Evolutionary conservation across 2,797 vertebrate genomes (phyloP).

Genomic region (Dendrocincla fuliginosa): DNA sequence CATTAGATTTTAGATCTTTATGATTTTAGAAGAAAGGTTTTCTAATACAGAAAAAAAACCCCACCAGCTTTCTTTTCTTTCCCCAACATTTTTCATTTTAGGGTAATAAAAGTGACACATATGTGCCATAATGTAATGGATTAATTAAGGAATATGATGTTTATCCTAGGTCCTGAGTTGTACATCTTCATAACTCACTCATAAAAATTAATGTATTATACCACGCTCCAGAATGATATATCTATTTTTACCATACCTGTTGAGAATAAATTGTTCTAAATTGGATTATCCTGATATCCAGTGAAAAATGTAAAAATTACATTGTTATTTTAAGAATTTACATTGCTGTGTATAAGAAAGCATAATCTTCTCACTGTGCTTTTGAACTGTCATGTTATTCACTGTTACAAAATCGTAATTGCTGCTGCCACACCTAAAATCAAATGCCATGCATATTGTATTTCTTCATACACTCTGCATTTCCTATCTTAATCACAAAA

Average conservation of each 20-base stretch:
- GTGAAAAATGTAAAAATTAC: conserved; percentile 55
- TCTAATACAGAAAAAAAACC: conserved; percentile 54
- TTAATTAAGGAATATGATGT: conserved; percentile 81
- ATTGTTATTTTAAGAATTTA: conserved; percentile 72
- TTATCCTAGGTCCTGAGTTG: conserved; percentile 75
- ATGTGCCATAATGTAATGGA: conserved; percentile 74
- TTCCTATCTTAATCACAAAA: conserved; percentile 47
- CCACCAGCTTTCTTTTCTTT: not conserved
- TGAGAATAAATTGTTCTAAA: conserved; percentile 75
- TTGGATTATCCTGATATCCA: conserved; percentile 68
- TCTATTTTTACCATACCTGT: conserved; percentile 75
- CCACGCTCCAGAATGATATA: conserved; percentile 57
- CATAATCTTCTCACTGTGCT: conserved; percentile 25
- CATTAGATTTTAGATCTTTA: conserved; percentile 68
- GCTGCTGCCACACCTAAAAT: conserved; percentile 53
- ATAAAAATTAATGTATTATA: conserved; percentile 79
- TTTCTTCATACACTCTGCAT: not conserved
- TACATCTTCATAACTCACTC: conserved; percentile 78
- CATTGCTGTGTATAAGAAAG: conserved; percentile 44
- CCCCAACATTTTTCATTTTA: conserved; percentile 71
- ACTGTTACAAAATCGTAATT: conserved; percentile 44
- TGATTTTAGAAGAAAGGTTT: conserved; percentile 68
- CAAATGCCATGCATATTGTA: not conserved
- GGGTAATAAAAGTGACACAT: conserved; percentile 74
- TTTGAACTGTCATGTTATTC: conserved; percentile 60